phyloP scores from a whole-genome alignment of 35 echinoderm and acorn worm species.

The Ophiothrix spiculata region DNA sequence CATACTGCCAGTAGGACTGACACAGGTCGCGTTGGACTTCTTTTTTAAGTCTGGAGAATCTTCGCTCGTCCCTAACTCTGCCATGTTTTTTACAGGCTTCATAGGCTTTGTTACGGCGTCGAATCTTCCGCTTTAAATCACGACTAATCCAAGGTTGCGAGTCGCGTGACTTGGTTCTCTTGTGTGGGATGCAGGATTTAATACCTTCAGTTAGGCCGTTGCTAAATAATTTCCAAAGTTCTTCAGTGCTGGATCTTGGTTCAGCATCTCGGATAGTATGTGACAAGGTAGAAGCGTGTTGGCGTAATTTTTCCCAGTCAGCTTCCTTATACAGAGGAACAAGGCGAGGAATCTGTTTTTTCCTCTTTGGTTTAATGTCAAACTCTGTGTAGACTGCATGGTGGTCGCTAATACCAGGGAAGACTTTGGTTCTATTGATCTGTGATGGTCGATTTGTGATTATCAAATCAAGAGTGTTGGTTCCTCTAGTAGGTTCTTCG shows the following conservation, averaged over 20 bases:
- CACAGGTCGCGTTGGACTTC: constrained; percentile 34
- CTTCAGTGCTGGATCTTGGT: neutral
- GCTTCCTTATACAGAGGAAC: neutral
- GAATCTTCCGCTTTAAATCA: constrained; percentile 36
- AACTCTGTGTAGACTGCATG: constrained; percentile 15
- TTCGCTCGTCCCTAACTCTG: constrained; percentile 13
- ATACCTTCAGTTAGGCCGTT: constrained; percentile 10
- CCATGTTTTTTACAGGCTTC: constrained; percentile 27
- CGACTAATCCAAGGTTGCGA: constrained; percentile 32
- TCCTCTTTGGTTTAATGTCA: constrained; percentile 4
- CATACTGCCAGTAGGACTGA: constrained; percentile 31
- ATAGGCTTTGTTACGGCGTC: neutral
- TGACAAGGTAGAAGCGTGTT: neutral
- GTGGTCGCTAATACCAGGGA: constrained; percentile 21
- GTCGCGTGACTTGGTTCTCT: constrained; percentile 4
- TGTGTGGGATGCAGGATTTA: constrained; percentile 4
- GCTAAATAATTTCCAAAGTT: constrained; percentile 1
- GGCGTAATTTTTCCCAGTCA: neutral
- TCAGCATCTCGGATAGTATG: neutral
- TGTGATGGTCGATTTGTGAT: neutral
- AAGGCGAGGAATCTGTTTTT: neutral
- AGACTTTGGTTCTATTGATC: neutral
- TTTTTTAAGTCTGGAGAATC: constrained; percentile 25
- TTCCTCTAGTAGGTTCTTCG: constrained; percentile 14
- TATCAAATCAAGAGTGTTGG: constrained; percentile 12